A percentile compares a stretch with the other conserved stretches of the same genome.
phyloP scores from a whole-genome alignment of 2,888 invertebrate genomes.

The Ferdinandea cuprea region DNA sequence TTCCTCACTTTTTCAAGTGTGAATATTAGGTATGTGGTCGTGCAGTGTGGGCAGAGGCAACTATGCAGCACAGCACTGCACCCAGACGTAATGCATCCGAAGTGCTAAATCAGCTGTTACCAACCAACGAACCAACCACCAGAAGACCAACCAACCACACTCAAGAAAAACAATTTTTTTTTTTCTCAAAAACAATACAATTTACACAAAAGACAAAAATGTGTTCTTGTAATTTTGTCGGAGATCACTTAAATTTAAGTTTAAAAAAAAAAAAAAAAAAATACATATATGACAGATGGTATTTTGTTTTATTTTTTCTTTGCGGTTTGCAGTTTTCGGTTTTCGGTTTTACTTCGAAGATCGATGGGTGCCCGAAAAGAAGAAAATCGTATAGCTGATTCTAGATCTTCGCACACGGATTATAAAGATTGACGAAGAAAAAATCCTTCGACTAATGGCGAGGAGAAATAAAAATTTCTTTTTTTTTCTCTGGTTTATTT shows the following conservation, averaged over 20 bases:
- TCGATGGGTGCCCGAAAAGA: slow-evolving; percentile 57
- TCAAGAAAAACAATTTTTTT: too few relatives aligned
- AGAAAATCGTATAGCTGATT: slow-evolving; percentile 48
- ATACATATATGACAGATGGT: slow-evolving; percentile 19
- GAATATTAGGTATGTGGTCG: slow-evolving; percentile 65
- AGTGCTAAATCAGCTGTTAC: slow-evolving; percentile 72
- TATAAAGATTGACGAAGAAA: slow-evolving; percentile 60
- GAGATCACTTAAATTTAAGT: slow-evolving; percentile 37
- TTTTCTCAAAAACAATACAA: slow-evolving; percentile 52
- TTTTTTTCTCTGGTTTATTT: slow-evolving; percentile 50
- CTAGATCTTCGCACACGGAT: slow-evolving; percentile 65
- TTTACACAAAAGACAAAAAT: slow-evolving; percentile 66
- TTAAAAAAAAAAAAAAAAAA: slow-evolving; percentile 31
- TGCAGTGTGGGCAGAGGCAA: slow-evolving; percentile 67
- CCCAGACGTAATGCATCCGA: slow-evolving; percentile 63
- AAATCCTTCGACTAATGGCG: slow-evolving; percentile 62
- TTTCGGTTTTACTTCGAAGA: slow-evolving; percentile 57
- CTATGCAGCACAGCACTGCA: slow-evolving; percentile 47
- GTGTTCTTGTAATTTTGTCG: slow-evolving; percentile 32
- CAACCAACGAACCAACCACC: slow-evolving; percentile 62
- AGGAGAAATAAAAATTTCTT: slow-evolving; percentile 36
- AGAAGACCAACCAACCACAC: slow-evolving; percentile 48
- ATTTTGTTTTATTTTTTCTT: too few relatives aligned
- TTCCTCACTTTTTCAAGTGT: slow-evolving; percentile 74
- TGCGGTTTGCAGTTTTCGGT: too few relatives aligned